Base-by-base conservation (phyloP, 2,797 vertebrate species). In the Choloepus didactylus region DNA sequence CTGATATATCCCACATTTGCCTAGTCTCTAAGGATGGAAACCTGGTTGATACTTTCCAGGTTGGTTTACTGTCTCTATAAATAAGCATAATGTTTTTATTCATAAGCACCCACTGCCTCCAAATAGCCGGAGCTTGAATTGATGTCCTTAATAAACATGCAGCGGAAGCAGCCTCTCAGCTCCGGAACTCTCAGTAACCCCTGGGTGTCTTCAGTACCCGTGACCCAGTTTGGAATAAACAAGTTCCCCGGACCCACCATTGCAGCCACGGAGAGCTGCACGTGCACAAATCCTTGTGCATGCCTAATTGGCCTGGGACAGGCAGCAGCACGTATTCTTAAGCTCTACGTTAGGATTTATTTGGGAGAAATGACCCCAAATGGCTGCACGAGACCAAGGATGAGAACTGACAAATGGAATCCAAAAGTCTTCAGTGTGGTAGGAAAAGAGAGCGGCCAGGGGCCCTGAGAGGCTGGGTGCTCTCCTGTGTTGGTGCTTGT, bases 21-120 rank as follows among this genome's bases (percentile, higher is more conserved):
- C 95, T 97, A 76, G 0, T 96, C 92, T 79, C 76, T 73, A 9
- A 95, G 97, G 95, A 95, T 59, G 19, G 81, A 92, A 95, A 97
- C 89, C 92, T 64, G 49, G 95, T 75, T 97, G 95, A 87, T 77
- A 93, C 95, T 97, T 96, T 93, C 98, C 97, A 35, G 80, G 97
- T 97, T 82, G 97, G 96, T 97, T 97, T 97, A 97, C 93, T 46
- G 15, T 97, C 95, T 92, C 96, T 97, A 77, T 96, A 97, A 97
- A 95, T 95, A 96, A 88, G 44, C n/a, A 89, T 41, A 95, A 77
- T 60, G 83, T 67, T 80, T 94, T 87, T 38, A 94, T 97, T 96
- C 77, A 93, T 90, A 62, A 93, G 81, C 9, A 76, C 64, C 70
- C 66, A 69, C 77, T 27, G 72, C n/a, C 86, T 93, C 77, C 83